Percentiles rank a stretch among this genome's conserved stretches.
phyloP scores from a whole-genome alignment of 1,140 invertebrate genomes.

The Zaprionus tsacasi region DNA sequence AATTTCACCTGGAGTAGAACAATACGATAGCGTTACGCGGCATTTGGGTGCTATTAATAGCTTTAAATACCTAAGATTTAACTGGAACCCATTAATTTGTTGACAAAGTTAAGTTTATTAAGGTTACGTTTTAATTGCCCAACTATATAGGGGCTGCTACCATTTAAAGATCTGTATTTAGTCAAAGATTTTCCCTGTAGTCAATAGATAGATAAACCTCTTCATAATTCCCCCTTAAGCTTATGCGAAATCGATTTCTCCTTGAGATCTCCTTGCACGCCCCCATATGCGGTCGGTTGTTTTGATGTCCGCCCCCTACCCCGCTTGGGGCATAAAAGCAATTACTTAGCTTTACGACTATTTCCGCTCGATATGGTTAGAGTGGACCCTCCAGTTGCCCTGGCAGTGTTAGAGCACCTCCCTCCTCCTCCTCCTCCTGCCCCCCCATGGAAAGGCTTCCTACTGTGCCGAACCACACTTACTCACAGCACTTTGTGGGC shows the following conservation, averaged over 20 bases:
- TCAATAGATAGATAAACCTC: background rate
- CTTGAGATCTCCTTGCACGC: background rate
- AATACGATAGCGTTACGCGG: background rate
- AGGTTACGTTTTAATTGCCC: background rate
- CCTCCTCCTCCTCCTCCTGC: background rate
- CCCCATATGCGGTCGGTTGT: background rate
- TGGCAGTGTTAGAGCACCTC: background rate
- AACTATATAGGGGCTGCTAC: background rate
- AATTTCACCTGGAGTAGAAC: background rate
- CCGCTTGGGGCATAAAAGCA: constrained; percentile 31
- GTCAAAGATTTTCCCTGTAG: background rate
- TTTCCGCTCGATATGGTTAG: constrained; percentile 29
- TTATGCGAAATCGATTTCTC: background rate
- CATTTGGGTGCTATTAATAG: background rate
- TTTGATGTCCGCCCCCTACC: constrained; percentile 19
- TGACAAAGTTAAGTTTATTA: no score
- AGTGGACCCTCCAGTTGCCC: constrained; percentile 8
- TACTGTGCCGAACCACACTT: background rate
- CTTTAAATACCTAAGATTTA: background rate
- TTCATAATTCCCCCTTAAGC: background rate
- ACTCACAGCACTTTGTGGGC: constrained; percentile 12
- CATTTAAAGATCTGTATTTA: background rate
- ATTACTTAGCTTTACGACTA: constrained; percentile 27
- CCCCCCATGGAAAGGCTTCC: background rate
- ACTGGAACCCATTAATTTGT: background rate